Percentiles rank a stretch among this genome's conserved stretches.
phyloP scores from a whole-genome alignment of 2,113 vertebrate species.

The Oryzias curvinotus region DNA sequence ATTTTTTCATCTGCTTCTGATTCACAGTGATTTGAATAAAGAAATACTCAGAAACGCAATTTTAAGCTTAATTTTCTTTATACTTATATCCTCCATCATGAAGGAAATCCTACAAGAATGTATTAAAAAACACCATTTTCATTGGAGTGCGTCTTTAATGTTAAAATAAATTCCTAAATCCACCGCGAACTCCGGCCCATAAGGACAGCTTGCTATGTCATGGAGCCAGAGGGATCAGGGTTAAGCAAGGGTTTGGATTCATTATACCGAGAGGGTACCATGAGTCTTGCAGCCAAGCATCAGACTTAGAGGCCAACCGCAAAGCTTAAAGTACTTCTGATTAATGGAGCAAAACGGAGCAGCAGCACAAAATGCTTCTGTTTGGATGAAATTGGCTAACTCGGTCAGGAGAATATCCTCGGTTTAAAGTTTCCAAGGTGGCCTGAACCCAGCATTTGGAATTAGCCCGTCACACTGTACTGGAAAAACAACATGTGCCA shows the following conservation, averaged over 20 bases:
- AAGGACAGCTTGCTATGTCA: conserved; percentile 10
- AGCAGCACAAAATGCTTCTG: conserved; percentile 7
- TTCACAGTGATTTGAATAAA: no score
- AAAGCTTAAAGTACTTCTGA: conserved; percentile 21
- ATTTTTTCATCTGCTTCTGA: no score
- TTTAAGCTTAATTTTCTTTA: no score
- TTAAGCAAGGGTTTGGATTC: conserved; percentile 53
- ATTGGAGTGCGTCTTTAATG: neutral
- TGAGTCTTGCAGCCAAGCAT: conserved; percentile 22
- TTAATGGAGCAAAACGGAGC: conserved; percentile 23
- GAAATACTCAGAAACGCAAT: no score
- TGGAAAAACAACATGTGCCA: conserved; percentile 33
- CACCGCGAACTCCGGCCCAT: neutral
- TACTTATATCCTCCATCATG: no score
- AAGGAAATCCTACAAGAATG: no score
- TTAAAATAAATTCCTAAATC: neutral
- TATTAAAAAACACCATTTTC: no score
- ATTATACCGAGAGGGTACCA: conserved; percentile 30
- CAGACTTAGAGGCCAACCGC: conserved; percentile 32
- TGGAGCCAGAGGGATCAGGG: conserved; percentile 41
- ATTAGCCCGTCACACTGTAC: conserved; percentile 33
- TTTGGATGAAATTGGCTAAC: neutral
- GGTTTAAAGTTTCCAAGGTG: conserved; percentile 4
- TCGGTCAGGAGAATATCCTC: neutral
- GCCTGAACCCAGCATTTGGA: conserved; percentile 12